Evolutionary conservation across 35 echinoderm and acorn worm genomes (phyloP).

Genomic region (Hemicentrotus pulcherrimus): DNA sequence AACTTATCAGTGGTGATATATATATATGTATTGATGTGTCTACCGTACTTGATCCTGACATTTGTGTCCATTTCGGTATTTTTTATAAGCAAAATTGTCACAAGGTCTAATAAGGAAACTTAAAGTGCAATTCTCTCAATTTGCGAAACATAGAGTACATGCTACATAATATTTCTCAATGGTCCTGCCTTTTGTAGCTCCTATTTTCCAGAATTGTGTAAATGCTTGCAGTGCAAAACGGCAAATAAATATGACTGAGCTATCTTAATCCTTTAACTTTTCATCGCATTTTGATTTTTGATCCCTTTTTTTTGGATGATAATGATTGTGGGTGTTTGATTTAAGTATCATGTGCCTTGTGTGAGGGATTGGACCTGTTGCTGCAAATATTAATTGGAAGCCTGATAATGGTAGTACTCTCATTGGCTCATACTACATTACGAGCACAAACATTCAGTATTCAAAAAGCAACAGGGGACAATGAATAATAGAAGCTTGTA

Average conservation of each 20-base stretch:
- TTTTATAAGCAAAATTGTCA: background rate
- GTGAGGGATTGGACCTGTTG: no score
- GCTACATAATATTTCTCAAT: background rate
- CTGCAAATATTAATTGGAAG: no score
- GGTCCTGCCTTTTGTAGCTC: background rate
- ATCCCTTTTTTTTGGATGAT: no score
- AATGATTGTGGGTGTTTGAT: no score
- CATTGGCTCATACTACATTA: no score
- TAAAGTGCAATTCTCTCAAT: background rate
- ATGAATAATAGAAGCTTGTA: no score
- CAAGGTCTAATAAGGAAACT: background rate
- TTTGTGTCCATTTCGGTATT: background rate
- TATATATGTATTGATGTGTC: background rate
- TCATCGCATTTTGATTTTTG: background rate
- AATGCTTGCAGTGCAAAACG: constrained; percentile 13
- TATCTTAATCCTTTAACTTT: background rate
- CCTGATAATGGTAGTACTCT: no score
- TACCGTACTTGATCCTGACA: background rate
- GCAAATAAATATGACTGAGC: constrained; percentile 11
- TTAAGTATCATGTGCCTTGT: no score
- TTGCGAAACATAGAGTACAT: background rate
- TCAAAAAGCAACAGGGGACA: no score
- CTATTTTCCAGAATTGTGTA: background rate
- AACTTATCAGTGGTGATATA: background rate
- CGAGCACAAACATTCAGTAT: no score